Conservation (phyloP, 2,888 invertebrate genomes). For the Rotaria sp. region DNA sequence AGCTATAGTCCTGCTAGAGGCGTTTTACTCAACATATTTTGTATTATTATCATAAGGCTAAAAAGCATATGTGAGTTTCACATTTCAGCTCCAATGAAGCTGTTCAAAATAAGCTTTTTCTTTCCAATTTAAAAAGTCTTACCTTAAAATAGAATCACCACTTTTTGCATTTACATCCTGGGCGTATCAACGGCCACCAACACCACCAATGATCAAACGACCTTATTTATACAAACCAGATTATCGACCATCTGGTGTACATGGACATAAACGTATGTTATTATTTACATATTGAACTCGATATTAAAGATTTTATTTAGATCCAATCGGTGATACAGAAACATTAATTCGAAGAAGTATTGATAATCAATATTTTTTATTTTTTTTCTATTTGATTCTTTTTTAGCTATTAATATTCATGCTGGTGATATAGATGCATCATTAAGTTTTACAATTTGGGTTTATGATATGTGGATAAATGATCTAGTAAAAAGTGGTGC, state of each 20-base stretch:
- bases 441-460: constrained; percentile 2
- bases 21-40: too few species aligned
- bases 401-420: background rate
- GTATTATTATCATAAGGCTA: too few species aligned
- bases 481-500: background rate
- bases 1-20: too few species aligned
- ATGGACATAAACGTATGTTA: background rate
- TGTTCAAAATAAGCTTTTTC: too few species aligned
- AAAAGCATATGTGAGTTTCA: too few species aligned
- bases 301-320: background rate
- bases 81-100: too few species aligned
- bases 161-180: background rate
- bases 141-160: background rate
- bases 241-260: background rate
- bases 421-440: constrained; percentile 1
- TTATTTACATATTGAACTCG: too few species aligned
- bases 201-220: background rate
- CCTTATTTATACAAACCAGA: background rate
- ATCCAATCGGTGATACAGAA: background rate
- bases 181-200: background rate
- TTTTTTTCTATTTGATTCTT: background rate
- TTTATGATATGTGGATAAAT: constrained; percentile 9
- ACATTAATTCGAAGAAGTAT: background rate
- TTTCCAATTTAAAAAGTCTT: background rate
- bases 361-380: background rate